Evolutionary conservation across 2,888 invertebrate species (phyloP), one percentile per base, ranked within the genome.

Genomic region (Stegophylla sp.): DNA sequence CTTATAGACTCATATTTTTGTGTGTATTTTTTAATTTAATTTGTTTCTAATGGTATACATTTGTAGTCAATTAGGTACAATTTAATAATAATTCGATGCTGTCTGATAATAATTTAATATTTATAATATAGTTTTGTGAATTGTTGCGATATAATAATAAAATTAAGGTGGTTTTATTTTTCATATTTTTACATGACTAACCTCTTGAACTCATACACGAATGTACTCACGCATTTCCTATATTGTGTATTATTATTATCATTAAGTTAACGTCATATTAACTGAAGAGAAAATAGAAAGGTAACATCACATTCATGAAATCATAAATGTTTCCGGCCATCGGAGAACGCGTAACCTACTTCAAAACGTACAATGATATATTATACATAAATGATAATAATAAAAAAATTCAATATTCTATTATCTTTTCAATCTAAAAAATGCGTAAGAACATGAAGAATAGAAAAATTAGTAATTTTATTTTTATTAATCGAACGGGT

Each of bases 211-310:
- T n/a, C 26, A n/a, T 69, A 67, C 48, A 26, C 51, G n/a, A 51
- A 51, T 28, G n/a, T n/a, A 51, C 69, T 28, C 28, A 51, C 69
- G 48, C 28, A 69, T 73, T 59, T 71, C 71, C 13, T 51, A 72
- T 56, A 72, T 72, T 53, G 41, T 56, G 7, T 43, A 10, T 74
- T 74, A 74, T 74, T 74, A 74, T 74, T 74, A 63, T 74, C 34
- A 64, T 64, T n/a, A 34, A 53, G 75, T 75, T 75, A 53, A 51
- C 34, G 41, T 51, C 64, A 53, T 75, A 75, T 64, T 64, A 75
- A 51, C 51, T 23, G 75, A 75, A 64, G 75, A 75, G 75, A 75
- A 75, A 75, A 75, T 75, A 75, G 75, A 75, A 75, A 75, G 75
- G 75, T 75, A 75, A 64, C 75, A 34, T 64, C 75, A 53, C 75